Evolutionary conservation across 1,140 invertebrate genomes (phyloP).

Genomic region (Thaumatotibia leucotreta): DNA sequence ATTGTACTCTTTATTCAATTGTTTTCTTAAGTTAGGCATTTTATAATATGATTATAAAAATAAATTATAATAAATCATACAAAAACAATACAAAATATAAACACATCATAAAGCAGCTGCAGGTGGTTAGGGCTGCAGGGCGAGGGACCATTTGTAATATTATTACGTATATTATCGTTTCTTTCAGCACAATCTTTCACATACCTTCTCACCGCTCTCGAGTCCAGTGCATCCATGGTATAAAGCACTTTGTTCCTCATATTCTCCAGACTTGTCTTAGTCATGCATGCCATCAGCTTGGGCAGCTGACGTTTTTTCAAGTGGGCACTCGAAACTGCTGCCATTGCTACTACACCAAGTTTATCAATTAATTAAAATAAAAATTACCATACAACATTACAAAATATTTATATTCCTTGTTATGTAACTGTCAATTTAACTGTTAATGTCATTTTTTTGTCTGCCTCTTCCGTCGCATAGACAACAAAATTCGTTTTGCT

Average conservation of each 20-base stretch:
- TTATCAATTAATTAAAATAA: neutral
- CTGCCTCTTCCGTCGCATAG: too few species aligned
- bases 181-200: too few species aligned
- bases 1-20: too few species aligned
- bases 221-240: conserved; percentile 49
- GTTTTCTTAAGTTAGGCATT: too few species aligned
- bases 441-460: too few species aligned
- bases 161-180: too few species aligned
- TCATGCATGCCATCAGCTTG: conserved; percentile 66
- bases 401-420: neutral
- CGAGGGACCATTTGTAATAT: too few species aligned
- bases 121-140: too few species aligned
- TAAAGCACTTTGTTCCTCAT: conserved; percentile 56
- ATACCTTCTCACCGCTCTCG: conserved; percentile 61
- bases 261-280: conserved; percentile 60
- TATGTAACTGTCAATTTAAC: neutral
- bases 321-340: conserved; percentile 12
- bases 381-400: neutral
- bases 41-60: too few species aligned
- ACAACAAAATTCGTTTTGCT: neutral
- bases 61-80: too few species aligned
- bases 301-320: conserved; percentile 44
- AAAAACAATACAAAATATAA: too few species aligned
- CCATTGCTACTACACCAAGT: neutral
- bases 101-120: too few species aligned